phyloP scores from a whole-genome alignment of 2,888 invertebrate genomes.

The Drosophila koepferae region DNA sequence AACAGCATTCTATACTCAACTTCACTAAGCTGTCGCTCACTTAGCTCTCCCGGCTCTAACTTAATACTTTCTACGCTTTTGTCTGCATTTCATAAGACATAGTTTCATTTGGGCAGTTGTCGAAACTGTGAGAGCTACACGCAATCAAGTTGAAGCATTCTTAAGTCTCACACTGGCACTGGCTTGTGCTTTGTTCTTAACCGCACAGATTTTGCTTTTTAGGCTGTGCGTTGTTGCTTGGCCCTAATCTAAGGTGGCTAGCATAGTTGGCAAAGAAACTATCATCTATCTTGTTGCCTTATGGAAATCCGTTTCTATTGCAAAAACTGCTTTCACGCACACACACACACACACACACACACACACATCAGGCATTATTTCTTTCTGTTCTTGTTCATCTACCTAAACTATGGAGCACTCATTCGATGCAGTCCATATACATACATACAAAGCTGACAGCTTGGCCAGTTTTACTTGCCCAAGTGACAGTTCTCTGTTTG shows the following conservation, averaged over 20 bases:
- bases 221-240: conserved; percentile 7
- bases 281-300: conserved; percentile 61
- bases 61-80: background rate
- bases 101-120: conserved; percentile 26
- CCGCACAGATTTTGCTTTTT: conserved; percentile 16
- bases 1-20: background rate
- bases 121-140: conserved; percentile 21
- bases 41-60: background rate
- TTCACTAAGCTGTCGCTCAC: background rate
- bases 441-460: conserved; percentile 49
- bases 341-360: conserved; percentile 49
- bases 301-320: conserved; percentile 61
- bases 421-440: conserved; percentile 38
- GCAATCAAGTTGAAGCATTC: conserved; percentile 42
- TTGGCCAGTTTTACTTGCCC: conserved; percentile 20
- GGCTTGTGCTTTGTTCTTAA: conserved; percentile 17
- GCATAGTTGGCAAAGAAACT: conserved; percentile 25
- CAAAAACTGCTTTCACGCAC: conserved; percentile 15
- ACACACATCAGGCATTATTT: conserved; percentile 37
- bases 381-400: conserved; percentile 2
- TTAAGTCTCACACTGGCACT: conserved; percentile 3
- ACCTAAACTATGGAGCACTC: conserved; percentile 9
- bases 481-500: conserved; percentile 30
- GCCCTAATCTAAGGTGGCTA: conserved; percentile 45
- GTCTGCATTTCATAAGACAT: conserved; percentile 17